Evolutionary conservation across 2,888 invertebrate genomes (phyloP).

Genomic region (Ypsolopha sequella): DNA sequence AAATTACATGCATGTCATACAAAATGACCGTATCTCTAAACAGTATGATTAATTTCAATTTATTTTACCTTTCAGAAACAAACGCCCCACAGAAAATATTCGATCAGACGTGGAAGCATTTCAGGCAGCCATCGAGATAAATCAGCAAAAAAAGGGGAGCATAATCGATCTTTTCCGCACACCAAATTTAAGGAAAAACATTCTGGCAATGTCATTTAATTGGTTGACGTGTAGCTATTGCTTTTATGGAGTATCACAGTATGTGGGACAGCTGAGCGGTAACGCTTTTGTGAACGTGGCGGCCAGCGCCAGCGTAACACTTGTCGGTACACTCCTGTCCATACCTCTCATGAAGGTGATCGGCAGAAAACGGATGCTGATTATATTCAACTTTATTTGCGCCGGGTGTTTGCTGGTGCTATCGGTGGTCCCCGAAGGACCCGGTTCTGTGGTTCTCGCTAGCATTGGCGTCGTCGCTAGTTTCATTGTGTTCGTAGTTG

Average conservation of each 20-base stretch:
- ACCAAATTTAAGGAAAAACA: conserved; percentile 78
- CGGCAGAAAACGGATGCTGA: conserved; percentile 76
- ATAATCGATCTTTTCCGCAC: conserved; percentile 76
- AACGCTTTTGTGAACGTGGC: conserved; percentile 85
- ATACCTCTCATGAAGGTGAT: conserved; percentile 74
- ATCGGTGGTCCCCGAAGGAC: conserved; percentile 58
- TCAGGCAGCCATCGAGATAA: conserved; percentile 22
- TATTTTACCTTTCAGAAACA: conserved; percentile 27
- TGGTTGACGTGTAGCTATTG: conserved; percentile 86
- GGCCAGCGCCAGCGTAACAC: conserved; percentile 76
- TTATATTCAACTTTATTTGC: conserved; percentile 73
- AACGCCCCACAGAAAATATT: conserved; percentile 49
- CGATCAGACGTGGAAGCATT: conserved; percentile 31
- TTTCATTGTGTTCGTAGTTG: conserved; percentile 86
- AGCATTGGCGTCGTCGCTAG: conserved; percentile 83
- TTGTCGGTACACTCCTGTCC: conserved; percentile 71
- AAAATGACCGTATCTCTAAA: too few relatives aligned
- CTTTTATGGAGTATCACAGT: conserved; percentile 86
- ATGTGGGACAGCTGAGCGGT: conserved; percentile 82
- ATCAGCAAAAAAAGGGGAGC: conserved; percentile 39
- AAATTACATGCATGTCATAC: too few relatives aligned
- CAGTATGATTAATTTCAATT: neutral
- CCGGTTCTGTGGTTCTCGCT: conserved; percentile 71
- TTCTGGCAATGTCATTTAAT: conserved; percentile 78
- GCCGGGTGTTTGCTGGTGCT: conserved; percentile 73